A percentile compares a stretch with the other conserved stretches of the same genome.
These are phyloP conservation scores for Phalacrocorax carbo DNA, from an alignment of 2,113 vertebrate species.

Conservation along the genomic window DNA sequence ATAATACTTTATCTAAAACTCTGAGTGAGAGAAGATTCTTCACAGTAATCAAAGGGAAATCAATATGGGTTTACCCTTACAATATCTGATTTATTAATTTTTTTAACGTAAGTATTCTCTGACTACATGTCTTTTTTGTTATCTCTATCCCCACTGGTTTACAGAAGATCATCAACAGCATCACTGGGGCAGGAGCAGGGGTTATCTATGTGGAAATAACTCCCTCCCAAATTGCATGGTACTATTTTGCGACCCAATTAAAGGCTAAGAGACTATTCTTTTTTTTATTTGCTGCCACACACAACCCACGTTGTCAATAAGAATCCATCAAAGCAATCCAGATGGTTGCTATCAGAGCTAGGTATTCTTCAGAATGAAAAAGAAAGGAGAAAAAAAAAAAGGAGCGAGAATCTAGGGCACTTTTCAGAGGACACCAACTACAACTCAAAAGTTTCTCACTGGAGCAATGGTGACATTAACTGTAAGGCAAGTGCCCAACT, in stretches of 20 bases:
- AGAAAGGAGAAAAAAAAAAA: not conserved
- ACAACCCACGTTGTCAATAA: not conserved
- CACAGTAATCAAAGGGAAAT: not conserved
- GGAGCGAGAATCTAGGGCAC: rapidly evolving
- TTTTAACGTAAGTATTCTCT: not conserved
- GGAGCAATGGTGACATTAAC: not conserved
- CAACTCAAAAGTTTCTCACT: not conserved
- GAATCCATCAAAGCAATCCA: not conserved
- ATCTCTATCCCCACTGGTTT: not conserved
- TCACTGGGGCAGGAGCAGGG: not conserved
- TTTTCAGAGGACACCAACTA: not conserved
- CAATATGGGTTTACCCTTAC: not conserved
- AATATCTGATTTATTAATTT: not conserved
- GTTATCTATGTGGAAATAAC: not conserved
- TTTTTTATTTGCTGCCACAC: not conserved
- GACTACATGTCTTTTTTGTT: rapidly evolving
- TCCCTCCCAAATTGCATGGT: not conserved
- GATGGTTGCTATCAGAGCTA: not conserved
- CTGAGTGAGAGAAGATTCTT: not conserved
- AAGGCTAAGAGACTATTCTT: not conserved
- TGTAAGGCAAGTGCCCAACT: not conserved
- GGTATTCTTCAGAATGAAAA: not conserved
- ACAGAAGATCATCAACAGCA: not conserved
- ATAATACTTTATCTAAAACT: not conserved
- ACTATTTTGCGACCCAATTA: not conserved